Base-by-base conservation (phyloP, 2,888 invertebrate genomes). In the Sisyra nigra region DNA sequence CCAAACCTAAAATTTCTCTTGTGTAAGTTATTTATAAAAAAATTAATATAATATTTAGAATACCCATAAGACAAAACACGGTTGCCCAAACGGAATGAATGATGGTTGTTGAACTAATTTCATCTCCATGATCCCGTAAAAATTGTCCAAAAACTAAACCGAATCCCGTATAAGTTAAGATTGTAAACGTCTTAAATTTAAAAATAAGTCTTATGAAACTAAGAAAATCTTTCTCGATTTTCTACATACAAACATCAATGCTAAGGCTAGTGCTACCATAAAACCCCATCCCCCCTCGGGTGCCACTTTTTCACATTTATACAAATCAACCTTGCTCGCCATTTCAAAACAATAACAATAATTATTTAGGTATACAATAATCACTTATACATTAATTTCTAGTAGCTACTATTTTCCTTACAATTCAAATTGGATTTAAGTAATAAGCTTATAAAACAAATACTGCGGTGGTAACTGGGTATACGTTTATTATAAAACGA, bases 211-310 rank as follows among this genome's bases (percentile, higher is more conserved):
- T 5, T 24, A 5, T 24, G 3, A 24, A 24, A 24, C 24, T 24
- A 24, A 24, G 24, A 24, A 38, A 3, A 15, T 18, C 10, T 18
- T 17, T 9, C 18, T 38, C 7, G 5, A 24, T 24, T 24, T 24
- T 7, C 42, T 31, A 74, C 80, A 79, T 66, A 85, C 83, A 57
- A 80, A 80, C 33, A 80, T 76, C 47, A 83, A 59, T 50, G 80
- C 75, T 54, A 83, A 75, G 14, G 82, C 82, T 8, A 82, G 53
- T 30, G 80, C 77, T 10, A 86, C 72, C 41, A 82, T 61, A 58
- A 82, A 83, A 0, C 85, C 86, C 82, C 83, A 87, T 1, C 85
- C 85, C 3, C 86, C 85, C 51, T 83, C 82, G 0, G 83, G 82
- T 1, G 80, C 17, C 38, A 17, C n/a, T 24, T 24, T 24, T 24